These are phyloP conservation scores for Sesia apiformis DNA, from an alignment of 2,888 invertebrate species.

Conservation along the genomic window DNA sequence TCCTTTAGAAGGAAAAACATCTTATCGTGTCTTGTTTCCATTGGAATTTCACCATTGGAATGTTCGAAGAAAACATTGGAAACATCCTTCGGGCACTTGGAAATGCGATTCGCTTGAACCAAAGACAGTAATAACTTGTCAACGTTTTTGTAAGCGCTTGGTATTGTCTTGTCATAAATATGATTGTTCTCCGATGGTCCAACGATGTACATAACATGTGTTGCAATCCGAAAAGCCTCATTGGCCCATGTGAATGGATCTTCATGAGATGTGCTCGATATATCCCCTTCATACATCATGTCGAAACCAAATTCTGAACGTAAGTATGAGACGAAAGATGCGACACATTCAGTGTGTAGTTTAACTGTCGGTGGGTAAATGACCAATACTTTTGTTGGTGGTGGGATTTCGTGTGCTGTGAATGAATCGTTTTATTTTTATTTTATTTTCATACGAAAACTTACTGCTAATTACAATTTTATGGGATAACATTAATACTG, in stretches of 20 bases:
- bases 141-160: conserved; percentile 41
- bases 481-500: too few species aligned
- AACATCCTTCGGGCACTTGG: conserved; percentile 35
- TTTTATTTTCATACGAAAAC: background rate
- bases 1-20: conserved; percentile 48
- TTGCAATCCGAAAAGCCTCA: conserved; percentile 40
- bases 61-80: conserved; percentile 56
- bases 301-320: conserved; percentile 54
- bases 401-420: conserved; percentile 40
- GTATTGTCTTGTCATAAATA: conserved; percentile 58
- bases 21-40: conserved; percentile 42
- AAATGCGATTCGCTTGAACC: conserved; percentile 27
- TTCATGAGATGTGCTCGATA: conserved; percentile 37
- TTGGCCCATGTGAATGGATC: conserved; percentile 59
- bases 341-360: conserved; percentile 54
- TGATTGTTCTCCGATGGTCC: conserved; percentile 51
- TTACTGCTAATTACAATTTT: too few species aligned
- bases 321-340: conserved; percentile 46
- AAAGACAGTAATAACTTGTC: conserved; percentile 41
- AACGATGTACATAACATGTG: conserved; percentile 51
- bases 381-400: conserved; percentile 52
- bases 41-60: conserved; percentile 43
- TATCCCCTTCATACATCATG: conserved; percentile 53
- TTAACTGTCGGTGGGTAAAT: conserved; percentile 51
- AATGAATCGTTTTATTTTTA: background rate